Percentiles rank a stretch among this genome's conserved stretches.
Conservation (phyloP, 2,113 vertebrate genomes). For the Addax nasomaculatus region DNA sequence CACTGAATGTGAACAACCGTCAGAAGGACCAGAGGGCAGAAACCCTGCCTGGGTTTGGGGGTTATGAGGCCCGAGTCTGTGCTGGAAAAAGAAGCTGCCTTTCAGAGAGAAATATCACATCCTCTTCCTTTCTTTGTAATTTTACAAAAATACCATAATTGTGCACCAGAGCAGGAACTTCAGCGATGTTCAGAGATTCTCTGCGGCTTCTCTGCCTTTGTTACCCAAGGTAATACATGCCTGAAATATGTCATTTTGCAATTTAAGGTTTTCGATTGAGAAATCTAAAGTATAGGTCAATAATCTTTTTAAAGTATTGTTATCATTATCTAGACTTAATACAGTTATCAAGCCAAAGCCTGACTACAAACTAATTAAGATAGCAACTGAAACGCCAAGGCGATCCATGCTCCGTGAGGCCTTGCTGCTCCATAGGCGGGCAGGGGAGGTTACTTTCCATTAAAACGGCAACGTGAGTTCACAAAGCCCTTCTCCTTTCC, state of each 20-base stretch:
- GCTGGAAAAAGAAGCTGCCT: not conserved
- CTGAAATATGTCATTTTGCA: slow-evolving; percentile 22
- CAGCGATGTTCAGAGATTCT: slow-evolving; percentile 23
- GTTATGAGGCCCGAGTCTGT: not conserved
- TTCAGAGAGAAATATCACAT: slow-evolving; percentile 27
- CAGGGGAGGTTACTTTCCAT: not conserved
- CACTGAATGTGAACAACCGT: not conserved
- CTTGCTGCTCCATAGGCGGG: accelerated
- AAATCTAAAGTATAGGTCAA: slow-evolving; percentile 32
- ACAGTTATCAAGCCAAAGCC: slow-evolving; percentile 36
- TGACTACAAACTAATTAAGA: slow-evolving; percentile 51
- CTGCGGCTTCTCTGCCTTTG: slow-evolving; percentile 11
- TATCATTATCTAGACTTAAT: slow-evolving; percentile 6
- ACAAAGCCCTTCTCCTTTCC: not conserved
- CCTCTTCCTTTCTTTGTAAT: slow-evolving; percentile 47
- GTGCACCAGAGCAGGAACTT: slow-evolving; percentile 5
- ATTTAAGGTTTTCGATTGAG: slow-evolving; percentile 12
- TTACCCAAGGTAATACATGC: slow-evolving; percentile 9
- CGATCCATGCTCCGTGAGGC: accelerated
- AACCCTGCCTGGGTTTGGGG: not conserved
- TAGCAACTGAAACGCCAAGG: accelerated
- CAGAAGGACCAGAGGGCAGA: slow-evolving; percentile 45
- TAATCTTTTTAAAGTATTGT: not conserved
- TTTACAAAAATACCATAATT: slow-evolving; percentile 66
- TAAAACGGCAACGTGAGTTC: not conserved